Conservation (phyloP, 2,888 invertebrate species). For the Plebejus melissa region DNA sequence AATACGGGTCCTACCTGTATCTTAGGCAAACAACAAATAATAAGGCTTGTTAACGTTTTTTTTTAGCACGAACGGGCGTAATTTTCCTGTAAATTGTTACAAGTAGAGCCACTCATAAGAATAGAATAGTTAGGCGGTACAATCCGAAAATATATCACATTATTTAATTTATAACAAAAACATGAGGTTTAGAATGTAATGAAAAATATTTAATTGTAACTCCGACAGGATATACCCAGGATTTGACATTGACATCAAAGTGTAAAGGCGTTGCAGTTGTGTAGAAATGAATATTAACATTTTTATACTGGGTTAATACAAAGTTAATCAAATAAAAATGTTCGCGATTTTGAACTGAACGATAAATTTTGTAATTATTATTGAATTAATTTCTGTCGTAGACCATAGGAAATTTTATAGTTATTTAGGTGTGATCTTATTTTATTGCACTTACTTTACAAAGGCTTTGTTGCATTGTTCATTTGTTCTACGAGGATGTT, state of each 20-base stretch:
- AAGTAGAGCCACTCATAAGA: neutral
- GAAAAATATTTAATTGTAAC: neutral
- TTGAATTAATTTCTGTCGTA: neutral
- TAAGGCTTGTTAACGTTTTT: conserved; percentile 24
- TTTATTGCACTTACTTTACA: conserved; percentile 14
- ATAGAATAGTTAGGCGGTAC: neutral
- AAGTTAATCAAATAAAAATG: neutral
- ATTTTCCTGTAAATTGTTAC: conserved; percentile 21
- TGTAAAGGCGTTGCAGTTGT: conserved; percentile 10
- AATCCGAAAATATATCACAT: conserved; percentile 1
- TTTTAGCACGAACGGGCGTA: conserved; percentile 24
- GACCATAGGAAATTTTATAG: conserved; percentile 9
- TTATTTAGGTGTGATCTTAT: conserved; percentile 10
- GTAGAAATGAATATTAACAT: neutral
- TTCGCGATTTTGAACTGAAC: neutral
- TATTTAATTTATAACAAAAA: neutral
- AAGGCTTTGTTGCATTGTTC: conserved; percentile 19
- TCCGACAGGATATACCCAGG: neutral
- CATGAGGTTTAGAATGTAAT: neutral
- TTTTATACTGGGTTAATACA: neutral
- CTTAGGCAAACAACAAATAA: neutral
- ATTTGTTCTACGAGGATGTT: neutral
- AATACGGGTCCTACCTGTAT: conserved; percentile 15
- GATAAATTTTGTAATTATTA: neutral
- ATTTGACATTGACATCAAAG: neutral